Evolutionary conservation across 2,888 invertebrate species (phyloP).

Genomic region (Apotomis betuletana): DNA sequence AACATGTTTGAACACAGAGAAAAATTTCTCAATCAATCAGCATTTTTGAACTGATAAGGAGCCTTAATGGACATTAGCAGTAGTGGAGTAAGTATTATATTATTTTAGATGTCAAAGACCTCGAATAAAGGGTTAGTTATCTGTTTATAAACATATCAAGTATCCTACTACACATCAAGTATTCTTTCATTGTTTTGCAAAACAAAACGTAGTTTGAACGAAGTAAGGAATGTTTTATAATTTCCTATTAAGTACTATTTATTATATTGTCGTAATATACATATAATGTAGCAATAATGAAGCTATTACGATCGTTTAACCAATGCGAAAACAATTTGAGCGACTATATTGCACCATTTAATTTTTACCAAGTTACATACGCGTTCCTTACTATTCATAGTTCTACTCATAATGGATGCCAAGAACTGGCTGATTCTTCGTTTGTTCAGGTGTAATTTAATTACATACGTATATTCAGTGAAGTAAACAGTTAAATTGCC

Average conservation of each 20-base stretch:
- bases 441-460: conserved; percentile 31
- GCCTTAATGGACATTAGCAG: no score
- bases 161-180: no score
- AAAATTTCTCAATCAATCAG: no score
- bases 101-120: no score
- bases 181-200: no score
- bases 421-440: neutral
- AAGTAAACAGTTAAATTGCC: conserved; percentile 14
- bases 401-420: neutral
- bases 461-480: conserved; percentile 6
- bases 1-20: no score
- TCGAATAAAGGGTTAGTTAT: no score
- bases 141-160: no score
- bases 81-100: no score
- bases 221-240: neutral
- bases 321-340: conserved; percentile 24
- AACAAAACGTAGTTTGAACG: neutral
- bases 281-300: neutral
- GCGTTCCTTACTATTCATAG: neutral
- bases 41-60: no score
- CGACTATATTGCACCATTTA: conserved; percentile 3
- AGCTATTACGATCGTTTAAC: conserved; percentile 2
- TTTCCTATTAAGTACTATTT: neutral
- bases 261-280: neutral
- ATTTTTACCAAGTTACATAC: neutral